Conservation (phyloP, 37 sponge, comb jelly and placozoan species). For the Halisarca cf. caerulea region DNA sequence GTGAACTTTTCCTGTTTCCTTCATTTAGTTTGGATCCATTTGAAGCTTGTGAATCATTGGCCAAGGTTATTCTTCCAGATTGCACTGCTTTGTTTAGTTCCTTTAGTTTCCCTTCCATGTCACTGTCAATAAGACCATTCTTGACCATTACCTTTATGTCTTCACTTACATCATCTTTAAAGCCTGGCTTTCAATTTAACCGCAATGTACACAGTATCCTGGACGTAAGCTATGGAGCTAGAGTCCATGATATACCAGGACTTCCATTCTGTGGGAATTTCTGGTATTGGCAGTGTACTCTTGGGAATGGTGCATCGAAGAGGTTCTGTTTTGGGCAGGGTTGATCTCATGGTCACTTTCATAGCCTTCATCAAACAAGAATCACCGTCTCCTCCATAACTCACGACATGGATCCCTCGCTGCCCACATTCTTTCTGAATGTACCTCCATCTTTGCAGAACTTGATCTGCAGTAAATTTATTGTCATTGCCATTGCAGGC, state of each 20-base stretch:
- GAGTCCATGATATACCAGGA: constrained; percentile 14
- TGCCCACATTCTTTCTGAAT: background rate
- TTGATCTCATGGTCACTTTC: constrained; percentile 6
- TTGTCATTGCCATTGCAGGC: constrained; percentile 36
- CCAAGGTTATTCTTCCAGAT: constrained; percentile 4
- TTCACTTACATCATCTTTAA: constrained; percentile 12
- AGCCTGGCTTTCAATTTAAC: constrained; percentile 39
- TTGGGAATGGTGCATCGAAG: background rate
- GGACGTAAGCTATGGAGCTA: constrained; percentile 9
- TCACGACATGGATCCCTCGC: constrained; percentile 3
- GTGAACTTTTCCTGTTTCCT: no score
- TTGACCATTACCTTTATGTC: no score
- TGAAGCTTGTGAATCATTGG: no score
- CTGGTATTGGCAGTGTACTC: background rate
- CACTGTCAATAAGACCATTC: no score
- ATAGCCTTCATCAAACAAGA: constrained; percentile 22
- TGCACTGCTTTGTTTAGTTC: constrained; percentile 51
- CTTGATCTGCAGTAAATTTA: constrained; percentile 23
- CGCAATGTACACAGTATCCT: constrained; percentile 39
- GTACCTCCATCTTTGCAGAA: constrained; percentile 32
- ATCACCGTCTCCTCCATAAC: constrained; percentile 44
- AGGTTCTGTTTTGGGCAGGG: background rate
- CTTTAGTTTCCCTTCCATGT: no score
- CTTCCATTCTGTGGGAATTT: constrained; percentile 38
- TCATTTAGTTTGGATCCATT: no score